These are phyloP conservation scores for Mastigias papua DNA, from an alignment of 30 jellyfish, hydroid and myxozoan species.

Conservation along the genomic window DNA sequence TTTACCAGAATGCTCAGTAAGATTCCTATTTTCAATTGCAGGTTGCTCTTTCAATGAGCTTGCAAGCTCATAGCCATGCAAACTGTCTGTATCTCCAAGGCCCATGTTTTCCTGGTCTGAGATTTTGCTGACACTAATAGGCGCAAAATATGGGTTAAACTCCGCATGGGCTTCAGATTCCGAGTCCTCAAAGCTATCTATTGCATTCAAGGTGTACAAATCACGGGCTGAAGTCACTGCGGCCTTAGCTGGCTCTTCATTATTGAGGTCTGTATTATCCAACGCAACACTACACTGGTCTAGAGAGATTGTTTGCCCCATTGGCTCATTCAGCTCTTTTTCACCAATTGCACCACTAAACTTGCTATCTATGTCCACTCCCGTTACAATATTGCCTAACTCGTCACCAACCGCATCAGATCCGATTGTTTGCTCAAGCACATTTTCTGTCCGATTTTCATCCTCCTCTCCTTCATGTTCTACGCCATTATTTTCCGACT, in stretches of 20 bases:
- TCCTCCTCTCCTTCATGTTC: background rate
- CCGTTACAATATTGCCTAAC: background rate
- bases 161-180: slow-evolving; percentile 40
- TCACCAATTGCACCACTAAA: background rate
- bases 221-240: slow-evolving; percentile 73
- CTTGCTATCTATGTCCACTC: background rate
- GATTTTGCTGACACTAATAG: slow-evolving; percentile 24
- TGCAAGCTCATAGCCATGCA: background rate
- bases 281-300: slow-evolving; percentile 29
- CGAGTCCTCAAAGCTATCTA: slow-evolving; percentile 63
- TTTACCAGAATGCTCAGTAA: slow-evolving; percentile 14
- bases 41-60: slow-evolving; percentile 22
- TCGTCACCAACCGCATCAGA: background rate
- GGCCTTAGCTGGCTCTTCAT: slow-evolving; percentile 18
- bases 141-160: slow-evolving; percentile 40
- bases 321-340: background rate
- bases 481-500: background rate
- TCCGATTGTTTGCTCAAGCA: background rate
- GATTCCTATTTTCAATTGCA: slow-evolving; percentile 11
- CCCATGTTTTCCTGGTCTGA: slow-evolving; percentile 21
- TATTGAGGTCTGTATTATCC: slow-evolving; percentile 35
- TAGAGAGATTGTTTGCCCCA: slow-evolving; percentile 47
- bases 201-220: slow-evolving; percentile 43
- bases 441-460: too few relatives aligned
- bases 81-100: slow-evolving; percentile 1